A percentile compares a stretch with the other conserved stretches of the same genome.
phyloP scores from a whole-genome alignment of 2,797 vertebrate genomes.

The Rallus crepitans region DNA sequence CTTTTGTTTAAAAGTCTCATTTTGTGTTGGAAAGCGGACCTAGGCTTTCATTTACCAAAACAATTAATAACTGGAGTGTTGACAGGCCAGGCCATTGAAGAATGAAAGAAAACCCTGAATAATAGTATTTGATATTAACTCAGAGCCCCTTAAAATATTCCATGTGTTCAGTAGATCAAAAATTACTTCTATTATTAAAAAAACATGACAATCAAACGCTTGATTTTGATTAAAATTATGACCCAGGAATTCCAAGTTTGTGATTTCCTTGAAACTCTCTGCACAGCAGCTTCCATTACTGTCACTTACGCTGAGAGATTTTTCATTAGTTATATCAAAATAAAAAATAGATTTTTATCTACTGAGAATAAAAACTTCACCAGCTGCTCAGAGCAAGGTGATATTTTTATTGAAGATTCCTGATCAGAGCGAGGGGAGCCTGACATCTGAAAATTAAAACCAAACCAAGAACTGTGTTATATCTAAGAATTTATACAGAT shows the following conservation, averaged over 20 bases:
- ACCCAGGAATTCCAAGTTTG: background rate
- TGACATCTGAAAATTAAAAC: background rate
- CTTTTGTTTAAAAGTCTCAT: background rate
- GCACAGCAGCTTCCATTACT: slow-evolving; percentile 31
- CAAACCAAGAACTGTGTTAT: background rate
- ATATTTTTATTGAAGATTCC: background rate
- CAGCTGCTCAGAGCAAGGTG: background rate
- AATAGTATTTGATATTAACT: background rate
- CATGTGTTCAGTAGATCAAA: background rate
- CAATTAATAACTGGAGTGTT: background rate
- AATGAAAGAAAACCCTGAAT: too few species aligned
- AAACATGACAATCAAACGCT: background rate
- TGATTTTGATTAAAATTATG: slow-evolving; percentile 27
- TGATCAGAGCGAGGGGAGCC: background rate
- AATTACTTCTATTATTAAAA: slow-evolving; percentile 12
- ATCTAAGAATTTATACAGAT: background rate
- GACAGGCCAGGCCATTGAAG: background rate
- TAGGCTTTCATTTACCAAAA: background rate
- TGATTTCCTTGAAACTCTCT: slow-evolving; percentile 39
- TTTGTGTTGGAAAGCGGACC: background rate
- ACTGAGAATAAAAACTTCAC: background rate
- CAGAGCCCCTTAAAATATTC: background rate
- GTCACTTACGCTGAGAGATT: slow-evolving; percentile 4
- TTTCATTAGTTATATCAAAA: slow-evolving; percentile 55
- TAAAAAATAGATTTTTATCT: slow-evolving; percentile 41